Evolutionary conservation across 2,797 vertebrate genomes (phyloP).

Genomic region (Argya squamiceps): DNA sequence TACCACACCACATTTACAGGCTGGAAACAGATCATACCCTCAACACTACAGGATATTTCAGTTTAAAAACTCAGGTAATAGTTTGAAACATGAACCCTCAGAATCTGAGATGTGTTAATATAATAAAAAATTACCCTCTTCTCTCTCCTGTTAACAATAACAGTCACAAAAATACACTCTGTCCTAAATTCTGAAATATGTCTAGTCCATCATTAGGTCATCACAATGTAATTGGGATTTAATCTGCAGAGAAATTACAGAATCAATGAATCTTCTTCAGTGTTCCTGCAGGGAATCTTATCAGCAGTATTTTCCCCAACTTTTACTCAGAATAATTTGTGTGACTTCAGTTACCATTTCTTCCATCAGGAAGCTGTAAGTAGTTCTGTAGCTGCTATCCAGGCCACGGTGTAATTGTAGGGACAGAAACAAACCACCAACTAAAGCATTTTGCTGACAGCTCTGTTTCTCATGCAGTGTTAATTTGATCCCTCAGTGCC

Average conservation of each 20-base stretch:
- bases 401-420: not conserved
- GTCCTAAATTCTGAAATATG: not conserved
- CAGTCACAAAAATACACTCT: not conserved
- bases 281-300: not conserved
- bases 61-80: not conserved
- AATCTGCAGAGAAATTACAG: not conserved
- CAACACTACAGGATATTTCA: not conserved
- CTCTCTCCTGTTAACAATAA: not conserved
- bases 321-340: not conserved
- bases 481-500: conserved; percentile 49
- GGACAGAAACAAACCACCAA: conserved; percentile 10
- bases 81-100: not conserved
- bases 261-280: not conserved
- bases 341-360: not conserved
- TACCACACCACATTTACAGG: not conserved
- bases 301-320: not conserved
- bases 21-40: not conserved
- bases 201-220: not conserved
- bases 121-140: not conserved
- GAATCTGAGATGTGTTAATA: not conserved
- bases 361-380: not conserved
- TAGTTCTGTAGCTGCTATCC: not conserved
- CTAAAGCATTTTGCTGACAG: conserved; percentile 33
- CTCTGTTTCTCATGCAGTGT: conserved; percentile 44
- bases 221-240: not conserved